Conservation (phyloP, 2,888 invertebrate species). For the Rhagium mordax region DNA sequence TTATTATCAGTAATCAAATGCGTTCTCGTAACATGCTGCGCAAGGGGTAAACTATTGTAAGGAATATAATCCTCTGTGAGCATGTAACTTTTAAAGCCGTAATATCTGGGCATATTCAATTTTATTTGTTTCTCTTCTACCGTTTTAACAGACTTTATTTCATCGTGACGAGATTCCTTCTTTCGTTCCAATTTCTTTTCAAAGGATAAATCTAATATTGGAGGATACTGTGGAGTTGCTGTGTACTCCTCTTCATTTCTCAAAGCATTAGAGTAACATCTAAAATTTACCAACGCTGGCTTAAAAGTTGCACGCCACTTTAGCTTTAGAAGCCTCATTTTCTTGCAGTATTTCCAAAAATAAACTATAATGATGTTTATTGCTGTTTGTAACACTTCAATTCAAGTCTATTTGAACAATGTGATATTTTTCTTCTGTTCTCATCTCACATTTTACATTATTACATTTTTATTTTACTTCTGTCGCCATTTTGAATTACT, state of each 20-base stretch:
- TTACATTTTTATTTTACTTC: not conserved
- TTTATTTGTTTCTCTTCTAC: constrained; percentile 90
- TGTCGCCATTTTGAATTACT: not conserved
- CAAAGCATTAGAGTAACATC: constrained; percentile 35
- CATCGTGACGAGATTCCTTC: constrained; percentile 70
- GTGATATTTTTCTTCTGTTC: too few species aligned
- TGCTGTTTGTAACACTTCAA: too few species aligned
- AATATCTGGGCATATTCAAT: constrained; percentile 86
- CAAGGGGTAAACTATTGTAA: constrained; percentile 80
- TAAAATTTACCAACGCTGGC: constrained; percentile 22
- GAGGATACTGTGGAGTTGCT: constrained; percentile 73
- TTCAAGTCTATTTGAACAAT: too few species aligned
- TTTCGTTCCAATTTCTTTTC: constrained; percentile 71
- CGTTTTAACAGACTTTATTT: constrained; percentile 78
- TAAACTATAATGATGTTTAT: not conserved
- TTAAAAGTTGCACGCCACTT: constrained; percentile 29
- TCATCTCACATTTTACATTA: too few species aligned
- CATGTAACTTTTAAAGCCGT: constrained; percentile 80
- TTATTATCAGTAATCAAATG: constrained; percentile 75
- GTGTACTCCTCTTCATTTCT: constrained; percentile 65
- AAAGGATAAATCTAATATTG: constrained; percentile 76
- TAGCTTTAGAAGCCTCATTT: constrained; percentile 40
- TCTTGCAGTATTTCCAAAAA: too few species aligned
- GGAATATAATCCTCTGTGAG: constrained; percentile 76
- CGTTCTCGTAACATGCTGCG: constrained; percentile 86